A percentile compares a stretch with the other conserved stretches of the same genome.
phyloP scores from a whole-genome alignment of 2,797 vertebrate species.

The Pteropus rufus region DNA sequence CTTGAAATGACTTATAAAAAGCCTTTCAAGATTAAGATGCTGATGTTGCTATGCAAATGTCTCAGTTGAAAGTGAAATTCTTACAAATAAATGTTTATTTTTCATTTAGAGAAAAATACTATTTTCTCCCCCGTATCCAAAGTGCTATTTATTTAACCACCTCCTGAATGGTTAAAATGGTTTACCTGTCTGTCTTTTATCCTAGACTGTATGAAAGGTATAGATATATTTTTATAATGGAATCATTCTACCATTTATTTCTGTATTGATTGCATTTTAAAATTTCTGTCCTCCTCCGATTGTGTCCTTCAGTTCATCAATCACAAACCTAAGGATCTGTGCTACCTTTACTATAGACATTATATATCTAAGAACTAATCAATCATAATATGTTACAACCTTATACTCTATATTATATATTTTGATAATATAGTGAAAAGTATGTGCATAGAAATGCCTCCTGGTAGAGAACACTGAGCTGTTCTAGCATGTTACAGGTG shows the following conservation, averaged over 20 bases:
- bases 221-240: background rate
- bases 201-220: background rate
- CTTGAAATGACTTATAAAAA: slow-evolving; percentile 60
- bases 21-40: slow-evolving; percentile 36
- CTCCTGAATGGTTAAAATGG: slow-evolving; percentile 22
- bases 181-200: slow-evolving; percentile 1
- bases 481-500: background rate
- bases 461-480: background rate
- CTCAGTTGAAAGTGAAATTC: slow-evolving; percentile 56
- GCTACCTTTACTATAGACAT: background rate
- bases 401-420: background rate
- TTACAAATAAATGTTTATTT: slow-evolving; percentile 59
- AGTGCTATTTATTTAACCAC: slow-evolving; percentile 27
- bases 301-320: background rate
- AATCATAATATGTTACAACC: background rate
- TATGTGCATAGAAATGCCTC: background rate
- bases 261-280: background rate
- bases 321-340: background rate
- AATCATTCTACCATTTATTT: slow-evolving; percentile 13
- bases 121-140: background rate
- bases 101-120: slow-evolving; percentile 44
- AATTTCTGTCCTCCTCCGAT: background rate
- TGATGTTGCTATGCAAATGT: slow-evolving; percentile 40
- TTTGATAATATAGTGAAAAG: background rate
- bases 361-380: background rate